Base-by-base conservation (phyloP, 2,888 invertebrate species). In the Mesorhabditis sp. region DNA sequence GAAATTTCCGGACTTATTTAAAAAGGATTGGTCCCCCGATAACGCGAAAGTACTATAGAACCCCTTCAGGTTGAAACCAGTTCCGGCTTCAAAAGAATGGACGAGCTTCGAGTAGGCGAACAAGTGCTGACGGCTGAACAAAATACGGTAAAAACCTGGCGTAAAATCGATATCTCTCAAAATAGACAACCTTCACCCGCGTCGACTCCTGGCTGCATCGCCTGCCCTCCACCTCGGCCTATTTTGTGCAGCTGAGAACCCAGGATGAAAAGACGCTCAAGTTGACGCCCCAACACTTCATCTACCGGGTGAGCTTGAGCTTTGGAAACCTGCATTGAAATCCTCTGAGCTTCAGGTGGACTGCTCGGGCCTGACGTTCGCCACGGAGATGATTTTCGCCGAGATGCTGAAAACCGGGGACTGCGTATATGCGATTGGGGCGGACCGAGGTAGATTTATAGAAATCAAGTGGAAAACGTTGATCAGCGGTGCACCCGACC, bases 261-360 rank as follows among this genome's bases (percentile, higher is more conserved):
- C 70, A 72, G 6, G 65, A 73, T n/a, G 78, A 74, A 62, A 67
- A 74, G 45, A 74, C 43, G 58, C 62, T 77, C 42, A 74, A 76
- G 42, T 70, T 82, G 66, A 82, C 81, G 43, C 81, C 81, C 13
- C 80, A 79, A 63, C 82, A 82, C 72, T 81, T 82, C 73, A 80
- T 82, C 65, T 80, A 80, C 73, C 78, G 72, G 72, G 76, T 74
- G 43, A 58, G 41, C 43, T 7, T 45, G 6, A 28, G 28, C 28
- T 28, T 28, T 58, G n/a, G 2, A 58, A 50, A n/a, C 2, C 58
- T n/a, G 58, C 7, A 50, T 13, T 13, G 58, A 13, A 50, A 50
- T 2, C 10, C 15, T 67, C 28, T 28, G 28, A 28, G 58, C 58
- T 74, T 41, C 64, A 72, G 70, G 72, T 70, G 15, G 69, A 74